Percentiles rank a stretch among this genome's conserved stretches.
These are phyloP conservation scores for Synchiropus splendidus DNA, from an alignment of 2,113 vertebrate species.

Conservation along the genomic window DNA sequence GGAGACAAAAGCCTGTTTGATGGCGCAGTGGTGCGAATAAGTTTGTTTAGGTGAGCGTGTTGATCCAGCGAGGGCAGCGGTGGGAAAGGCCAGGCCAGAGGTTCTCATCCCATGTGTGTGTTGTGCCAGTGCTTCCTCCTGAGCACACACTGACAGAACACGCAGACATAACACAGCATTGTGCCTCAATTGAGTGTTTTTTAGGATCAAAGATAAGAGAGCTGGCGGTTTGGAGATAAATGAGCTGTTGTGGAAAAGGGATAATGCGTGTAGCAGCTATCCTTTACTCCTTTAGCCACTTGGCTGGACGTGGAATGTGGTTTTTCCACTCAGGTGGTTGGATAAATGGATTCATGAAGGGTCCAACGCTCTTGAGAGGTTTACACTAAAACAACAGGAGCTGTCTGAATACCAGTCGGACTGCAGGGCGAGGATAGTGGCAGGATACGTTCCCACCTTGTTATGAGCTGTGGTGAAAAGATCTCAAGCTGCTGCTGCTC, in stretches of 20 bases:
- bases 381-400: no score
- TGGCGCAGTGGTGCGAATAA: constrained; percentile 31
- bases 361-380: no score
- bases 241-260: constrained; percentile 8
- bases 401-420: no score
- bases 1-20: constrained; percentile 49
- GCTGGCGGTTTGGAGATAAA: constrained; percentile 1
- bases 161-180: constrained; percentile 44
- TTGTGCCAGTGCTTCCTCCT: constrained; percentile 39
- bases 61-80: constrained; percentile 50
- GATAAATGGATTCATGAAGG: no score
- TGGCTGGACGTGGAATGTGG: no score
- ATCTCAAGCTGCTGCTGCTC: no score
- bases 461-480: no score
- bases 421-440: no score
- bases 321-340: no score
- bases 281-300: no score
- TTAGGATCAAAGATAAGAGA: constrained; percentile 32
- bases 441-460: no score
- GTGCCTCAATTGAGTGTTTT: constrained; percentile 20
- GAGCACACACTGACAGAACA: constrained; percentile 46
- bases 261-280: background rate
- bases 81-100: constrained; percentile 60
- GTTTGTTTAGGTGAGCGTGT: constrained; percentile 46
- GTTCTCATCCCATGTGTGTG: constrained; percentile 47